A percentile compares a stretch with the other conserved stretches of the same genome.
Conservation (phyloP, 2,888 invertebrate species). For the Nycteola revayana region DNA sequence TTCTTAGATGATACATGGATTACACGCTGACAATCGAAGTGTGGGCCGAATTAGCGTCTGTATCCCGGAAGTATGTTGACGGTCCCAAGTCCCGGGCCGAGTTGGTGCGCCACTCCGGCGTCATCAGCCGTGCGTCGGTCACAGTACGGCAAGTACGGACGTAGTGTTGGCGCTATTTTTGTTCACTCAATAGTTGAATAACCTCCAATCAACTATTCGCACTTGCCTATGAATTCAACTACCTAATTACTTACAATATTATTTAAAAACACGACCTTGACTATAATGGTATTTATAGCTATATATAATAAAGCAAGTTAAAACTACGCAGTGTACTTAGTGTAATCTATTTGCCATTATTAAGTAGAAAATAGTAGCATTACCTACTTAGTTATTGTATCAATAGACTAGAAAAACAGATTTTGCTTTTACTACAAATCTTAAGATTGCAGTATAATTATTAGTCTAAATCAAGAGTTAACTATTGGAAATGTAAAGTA, state of each 20-base stretch:
- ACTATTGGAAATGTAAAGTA: no score
- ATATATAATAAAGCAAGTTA: no score
- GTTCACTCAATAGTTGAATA: conserved; percentile 77
- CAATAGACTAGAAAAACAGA: no score
- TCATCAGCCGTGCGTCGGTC: conserved; percentile 40
- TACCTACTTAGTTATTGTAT: no score
- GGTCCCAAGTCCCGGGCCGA: conserved; percentile 45
- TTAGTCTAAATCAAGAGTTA: no score
- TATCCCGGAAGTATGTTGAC: conserved; percentile 65
- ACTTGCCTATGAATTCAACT: conserved; percentile 61
- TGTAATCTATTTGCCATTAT: no score
- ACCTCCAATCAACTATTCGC: conserved; percentile 82
- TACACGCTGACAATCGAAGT: conserved; percentile 34
- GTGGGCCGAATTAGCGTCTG: conserved; percentile 47
- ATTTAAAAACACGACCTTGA: conserved; percentile 35
- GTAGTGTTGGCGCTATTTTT: conserved; percentile 71
- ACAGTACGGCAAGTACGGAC: conserved; percentile 50
- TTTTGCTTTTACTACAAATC: no score
- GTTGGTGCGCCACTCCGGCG: conserved; percentile 32
- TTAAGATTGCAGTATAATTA: no score
- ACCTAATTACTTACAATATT: no score
- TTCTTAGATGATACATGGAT: conserved; percentile 20
- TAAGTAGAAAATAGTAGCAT: no score
- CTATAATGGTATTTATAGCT: conserved; percentile 7
- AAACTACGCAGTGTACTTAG: no score